Conservation (phyloP, 2,888 invertebrate species). For the Cephus spinipes region DNA sequence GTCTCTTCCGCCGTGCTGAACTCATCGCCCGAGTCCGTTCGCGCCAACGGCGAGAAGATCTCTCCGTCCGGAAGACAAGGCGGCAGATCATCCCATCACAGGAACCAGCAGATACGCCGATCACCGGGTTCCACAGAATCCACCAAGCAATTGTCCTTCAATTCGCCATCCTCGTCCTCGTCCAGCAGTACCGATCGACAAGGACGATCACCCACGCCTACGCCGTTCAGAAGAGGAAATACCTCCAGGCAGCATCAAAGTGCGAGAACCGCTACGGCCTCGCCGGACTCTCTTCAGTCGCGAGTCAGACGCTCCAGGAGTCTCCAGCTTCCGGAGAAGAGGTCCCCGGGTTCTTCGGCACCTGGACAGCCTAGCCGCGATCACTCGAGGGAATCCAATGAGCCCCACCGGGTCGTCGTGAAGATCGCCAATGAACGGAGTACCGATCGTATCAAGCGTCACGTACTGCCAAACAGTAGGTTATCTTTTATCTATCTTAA, state of each 20-base stretch:
- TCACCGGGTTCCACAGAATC: slow-evolving; percentile 62
- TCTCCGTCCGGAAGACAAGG: slow-evolving; percentile 48
- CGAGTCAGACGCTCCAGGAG: slow-evolving; percentile 71
- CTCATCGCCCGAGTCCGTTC: slow-evolving; percentile 58
- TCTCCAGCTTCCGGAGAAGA: slow-evolving; percentile 73
- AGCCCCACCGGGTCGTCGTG: slow-evolving; percentile 60
- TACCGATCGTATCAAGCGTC: slow-evolving; percentile 52
- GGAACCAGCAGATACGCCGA: slow-evolving; percentile 51
- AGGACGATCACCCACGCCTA: slow-evolving; percentile 56
- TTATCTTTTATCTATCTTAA: slow-evolving; percentile 22
- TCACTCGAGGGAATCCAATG: slow-evolving; percentile 62
- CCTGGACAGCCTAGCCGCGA: slow-evolving; percentile 57
- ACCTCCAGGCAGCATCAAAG: slow-evolving; percentile 49
- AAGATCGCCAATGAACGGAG: slow-evolving; percentile 60
- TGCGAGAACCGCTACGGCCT: slow-evolving; percentile 47
- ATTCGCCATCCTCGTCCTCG: slow-evolving; percentile 54
- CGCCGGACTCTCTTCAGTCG: slow-evolving; percentile 57
- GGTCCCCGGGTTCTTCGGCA: slow-evolving; percentile 65
- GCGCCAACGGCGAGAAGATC: slow-evolving; percentile 50
- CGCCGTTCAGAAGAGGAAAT: slow-evolving; percentile 50
- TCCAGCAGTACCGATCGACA: slow-evolving; percentile 54
- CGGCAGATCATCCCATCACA: slow-evolving; percentile 34
- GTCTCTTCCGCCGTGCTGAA: slow-evolving; percentile 55
- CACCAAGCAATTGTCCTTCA: slow-evolving; percentile 54
- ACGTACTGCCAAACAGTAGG: slow-evolving; percentile 56